Evolutionary conservation across 1,140 invertebrate genomes (phyloP).

Genomic region (Caenorhabditis tropicalis): DNA sequence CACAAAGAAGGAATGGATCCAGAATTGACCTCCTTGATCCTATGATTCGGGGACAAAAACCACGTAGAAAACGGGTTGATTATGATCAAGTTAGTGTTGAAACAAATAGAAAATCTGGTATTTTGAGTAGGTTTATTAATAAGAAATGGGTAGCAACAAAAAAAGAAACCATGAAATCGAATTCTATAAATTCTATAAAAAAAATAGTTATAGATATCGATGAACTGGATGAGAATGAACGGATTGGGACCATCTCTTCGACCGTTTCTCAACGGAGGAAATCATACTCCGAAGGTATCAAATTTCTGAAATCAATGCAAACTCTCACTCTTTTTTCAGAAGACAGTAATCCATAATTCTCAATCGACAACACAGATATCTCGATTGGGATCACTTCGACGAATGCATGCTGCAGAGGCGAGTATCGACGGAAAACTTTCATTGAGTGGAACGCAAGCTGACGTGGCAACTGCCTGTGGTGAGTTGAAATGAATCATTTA

Average conservation of each 20-base stretch:
- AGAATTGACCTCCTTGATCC: constrained; percentile 29
- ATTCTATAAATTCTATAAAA: neutral
- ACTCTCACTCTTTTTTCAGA: neutral
- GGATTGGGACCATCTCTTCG: constrained; percentile 44
- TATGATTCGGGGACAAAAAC: constrained; percentile 13
- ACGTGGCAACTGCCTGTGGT: neutral
- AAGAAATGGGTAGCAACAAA: neutral
- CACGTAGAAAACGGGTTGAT: constrained; percentile 18
- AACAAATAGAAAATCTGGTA: too few species aligned
- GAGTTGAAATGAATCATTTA: too few species aligned
- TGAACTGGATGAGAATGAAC: constrained; percentile 62
- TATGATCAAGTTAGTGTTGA: constrained; percentile 35
- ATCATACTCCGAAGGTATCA: constrained; percentile 41
- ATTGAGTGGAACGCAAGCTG: constrained; percentile 10
- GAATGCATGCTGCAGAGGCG: constrained; percentile 13
- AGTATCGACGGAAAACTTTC: constrained; percentile 18
- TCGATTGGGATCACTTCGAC: neutral
- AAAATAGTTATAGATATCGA: constrained; percentile 54
- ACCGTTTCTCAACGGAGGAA: constrained; percentile 48
- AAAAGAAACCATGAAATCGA: neutral
- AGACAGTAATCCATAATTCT: constrained; percentile 5
- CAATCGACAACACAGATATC: neutral
- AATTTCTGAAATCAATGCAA: neutral
- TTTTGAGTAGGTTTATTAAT: neutral
- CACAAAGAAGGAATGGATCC: neutral